A percentile compares a stretch with the other conserved stretches of the same genome.
phyloP scores from a whole-genome alignment of 2,888 invertebrate species.

The Plebejus melissa region DNA sequence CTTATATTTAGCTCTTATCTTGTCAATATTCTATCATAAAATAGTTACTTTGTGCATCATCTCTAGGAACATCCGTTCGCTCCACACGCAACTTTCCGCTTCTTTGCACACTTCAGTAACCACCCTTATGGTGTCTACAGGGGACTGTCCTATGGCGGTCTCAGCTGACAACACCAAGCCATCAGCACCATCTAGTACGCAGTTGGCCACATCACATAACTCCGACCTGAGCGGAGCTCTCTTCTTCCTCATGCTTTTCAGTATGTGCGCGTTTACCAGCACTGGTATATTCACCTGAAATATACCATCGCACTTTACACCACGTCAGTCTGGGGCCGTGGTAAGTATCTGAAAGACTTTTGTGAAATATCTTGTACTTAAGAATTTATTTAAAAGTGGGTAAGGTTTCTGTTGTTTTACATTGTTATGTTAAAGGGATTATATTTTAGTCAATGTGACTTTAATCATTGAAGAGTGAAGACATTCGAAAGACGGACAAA shows the following conservation, averaged over 20 bases:
- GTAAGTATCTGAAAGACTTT: too few relatives aligned
- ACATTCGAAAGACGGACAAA: too few relatives aligned
- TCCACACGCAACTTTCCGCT: constrained; percentile 84
- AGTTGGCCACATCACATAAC: constrained; percentile 84
- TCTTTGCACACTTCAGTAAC: constrained; percentile 80
- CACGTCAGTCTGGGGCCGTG: too few relatives aligned
- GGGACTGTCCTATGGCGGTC: constrained; percentile 82
- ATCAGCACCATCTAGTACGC: constrained; percentile 86
- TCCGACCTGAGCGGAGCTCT: constrained; percentile 77
- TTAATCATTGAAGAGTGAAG: too few relatives aligned
- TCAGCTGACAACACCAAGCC: constrained; percentile 84
- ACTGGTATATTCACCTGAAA: constrained; percentile 60
- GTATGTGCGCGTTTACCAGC: constrained; percentile 54
- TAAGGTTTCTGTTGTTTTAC: too few relatives aligned
- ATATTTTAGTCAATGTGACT: too few relatives aligned
- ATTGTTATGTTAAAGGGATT: too few relatives aligned
- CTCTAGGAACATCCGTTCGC: constrained; percentile 63
- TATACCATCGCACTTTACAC: not conserved
- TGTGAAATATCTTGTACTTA: not conserved
- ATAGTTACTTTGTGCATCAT: constrained; percentile 53
- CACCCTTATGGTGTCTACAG: constrained; percentile 67
- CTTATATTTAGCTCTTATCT: too few relatives aligned
- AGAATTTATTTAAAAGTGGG: not conserved
- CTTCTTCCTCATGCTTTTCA: constrained; percentile 58
- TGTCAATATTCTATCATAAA: too few relatives aligned